phyloP scores from a whole-genome alignment of 2,888 invertebrate genomes.

The Trypoxylon attenuatum region DNA sequence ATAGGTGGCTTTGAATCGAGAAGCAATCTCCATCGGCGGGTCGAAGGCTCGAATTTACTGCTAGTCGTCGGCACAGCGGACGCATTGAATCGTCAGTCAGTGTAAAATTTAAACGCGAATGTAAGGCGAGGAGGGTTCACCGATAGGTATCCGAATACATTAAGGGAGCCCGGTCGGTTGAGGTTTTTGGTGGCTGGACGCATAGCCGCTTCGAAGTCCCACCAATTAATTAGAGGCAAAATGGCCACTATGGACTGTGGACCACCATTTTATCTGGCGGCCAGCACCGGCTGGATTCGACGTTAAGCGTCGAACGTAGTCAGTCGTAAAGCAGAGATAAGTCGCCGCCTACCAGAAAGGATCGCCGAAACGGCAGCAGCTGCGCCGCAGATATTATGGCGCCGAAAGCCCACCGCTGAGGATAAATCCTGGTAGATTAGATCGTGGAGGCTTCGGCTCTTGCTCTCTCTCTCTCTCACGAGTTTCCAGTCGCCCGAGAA shows the following conservation, averaged over 20 bases:
- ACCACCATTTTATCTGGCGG: constrained; percentile 61
- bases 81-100: constrained; percentile 50
- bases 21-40: not conserved
- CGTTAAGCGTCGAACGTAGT: constrained; percentile 63
- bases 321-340: constrained; percentile 73
- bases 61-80: not conserved
- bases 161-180: constrained; percentile 24
- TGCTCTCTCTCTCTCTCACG: constrained; percentile 14
- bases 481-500: constrained; percentile 49
- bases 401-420: constrained; percentile 68
- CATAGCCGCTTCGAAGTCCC: constrained; percentile 30
- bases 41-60: not conserved
- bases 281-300: constrained; percentile 57
- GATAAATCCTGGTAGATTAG: constrained; percentile 71
- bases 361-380: constrained; percentile 71
- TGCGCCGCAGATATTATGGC: constrained; percentile 66
- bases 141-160: constrained; percentile 54
- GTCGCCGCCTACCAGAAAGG: constrained; percentile 73
- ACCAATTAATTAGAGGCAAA: constrained; percentile 61
- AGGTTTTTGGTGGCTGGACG: constrained; percentile 42
- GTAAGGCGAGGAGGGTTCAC: constrained; percentile 14
- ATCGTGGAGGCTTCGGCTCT: constrained; percentile 51
- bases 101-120: constrained; percentile 45
- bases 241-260: constrained; percentile 51
- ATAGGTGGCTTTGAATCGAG: not conserved